Evolutionary conservation across 2,113 vertebrate genomes (phyloP).

Genomic region (Marcusenius ussheri): DNA sequence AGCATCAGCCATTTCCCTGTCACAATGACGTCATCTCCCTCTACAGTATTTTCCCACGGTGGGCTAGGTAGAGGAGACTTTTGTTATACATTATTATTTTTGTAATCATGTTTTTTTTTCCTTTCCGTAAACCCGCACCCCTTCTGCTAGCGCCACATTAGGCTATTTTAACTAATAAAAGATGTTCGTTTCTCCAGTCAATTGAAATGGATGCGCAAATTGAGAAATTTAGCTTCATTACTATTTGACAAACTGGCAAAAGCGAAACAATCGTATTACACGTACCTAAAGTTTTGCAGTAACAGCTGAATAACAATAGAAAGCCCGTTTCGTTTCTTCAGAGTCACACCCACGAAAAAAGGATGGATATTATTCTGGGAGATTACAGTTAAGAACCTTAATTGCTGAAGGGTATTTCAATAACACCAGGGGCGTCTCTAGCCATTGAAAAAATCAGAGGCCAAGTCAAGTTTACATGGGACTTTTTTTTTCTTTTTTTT

Average conservation of each 20-base stretch:
- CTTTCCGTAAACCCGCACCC: neutral
- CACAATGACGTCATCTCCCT: conserved; percentile 2
- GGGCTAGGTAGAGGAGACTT: neutral
- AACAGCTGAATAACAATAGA: neutral
- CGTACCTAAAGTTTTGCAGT: neutral
- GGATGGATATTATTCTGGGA: neutral
- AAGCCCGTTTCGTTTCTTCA: neutral
- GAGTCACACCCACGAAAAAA: neutral
- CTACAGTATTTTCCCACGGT: neutral
- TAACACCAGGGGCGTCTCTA: neutral
- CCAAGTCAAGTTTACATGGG: too few species aligned
- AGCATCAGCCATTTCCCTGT: conserved; percentile 14
- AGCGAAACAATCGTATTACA: neutral
- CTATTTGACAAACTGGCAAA: neutral
- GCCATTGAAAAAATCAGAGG: too few species aligned
- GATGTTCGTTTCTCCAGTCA: neutral
- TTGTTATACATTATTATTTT: neutral
- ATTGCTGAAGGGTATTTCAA: neutral
- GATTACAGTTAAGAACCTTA: neutral
- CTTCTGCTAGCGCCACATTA: neutral
- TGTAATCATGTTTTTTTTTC: neutral
- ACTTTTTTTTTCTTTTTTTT: too few species aligned
- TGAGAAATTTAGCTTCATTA: neutral
- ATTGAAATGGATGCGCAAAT: neutral
- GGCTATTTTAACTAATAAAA: neutral